Evolutionary conservation across 2,888 invertebrate genomes (phyloP).

Genomic region (Chymomyza fuscimana): DNA sequence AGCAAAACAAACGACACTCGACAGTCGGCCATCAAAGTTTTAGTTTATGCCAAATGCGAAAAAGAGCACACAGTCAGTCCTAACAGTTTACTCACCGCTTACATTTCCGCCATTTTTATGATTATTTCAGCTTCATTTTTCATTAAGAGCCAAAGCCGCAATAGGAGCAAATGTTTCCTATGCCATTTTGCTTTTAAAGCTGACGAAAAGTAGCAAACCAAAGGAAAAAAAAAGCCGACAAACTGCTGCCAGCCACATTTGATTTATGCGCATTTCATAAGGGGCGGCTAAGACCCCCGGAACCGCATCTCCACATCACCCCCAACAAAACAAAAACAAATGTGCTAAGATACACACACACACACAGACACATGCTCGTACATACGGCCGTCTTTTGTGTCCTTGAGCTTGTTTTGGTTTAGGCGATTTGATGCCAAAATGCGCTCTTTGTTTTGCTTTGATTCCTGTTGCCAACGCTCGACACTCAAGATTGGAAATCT

Average conservation of each 20-base stretch:
- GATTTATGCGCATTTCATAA: constrained; percentile 58
- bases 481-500: not conserved
- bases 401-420: constrained; percentile 32
- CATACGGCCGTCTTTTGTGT: constrained; percentile 17
- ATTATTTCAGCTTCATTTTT: constrained; percentile 67
- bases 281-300: constrained; percentile 29
- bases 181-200: constrained; percentile 19
- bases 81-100: constrained; percentile 59
- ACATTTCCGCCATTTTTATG: constrained; percentile 55
- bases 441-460: constrained; percentile 5
- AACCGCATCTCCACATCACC: not conserved
- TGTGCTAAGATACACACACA: not conserved
- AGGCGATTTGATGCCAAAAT: constrained; percentile 6
- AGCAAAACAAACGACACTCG: constrained; percentile 7
- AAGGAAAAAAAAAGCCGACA: constrained; percentile 13
- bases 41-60: constrained; percentile 60
- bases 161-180: constrained; percentile 45
- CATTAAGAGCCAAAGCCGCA: constrained; percentile 52
- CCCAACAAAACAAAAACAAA: not conserved
- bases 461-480: not conserved
- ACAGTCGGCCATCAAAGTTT: constrained; percentile 47
- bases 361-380: not conserved
- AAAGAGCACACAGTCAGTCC: constrained; percentile 47
- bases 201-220: constrained; percentile 1
- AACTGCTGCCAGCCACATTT: constrained; percentile 27